Percentiles rank a stretch among this genome's conserved stretches.
Conservation (phyloP, 2,888 invertebrate species). For the Capitulum mitella region DNA sequence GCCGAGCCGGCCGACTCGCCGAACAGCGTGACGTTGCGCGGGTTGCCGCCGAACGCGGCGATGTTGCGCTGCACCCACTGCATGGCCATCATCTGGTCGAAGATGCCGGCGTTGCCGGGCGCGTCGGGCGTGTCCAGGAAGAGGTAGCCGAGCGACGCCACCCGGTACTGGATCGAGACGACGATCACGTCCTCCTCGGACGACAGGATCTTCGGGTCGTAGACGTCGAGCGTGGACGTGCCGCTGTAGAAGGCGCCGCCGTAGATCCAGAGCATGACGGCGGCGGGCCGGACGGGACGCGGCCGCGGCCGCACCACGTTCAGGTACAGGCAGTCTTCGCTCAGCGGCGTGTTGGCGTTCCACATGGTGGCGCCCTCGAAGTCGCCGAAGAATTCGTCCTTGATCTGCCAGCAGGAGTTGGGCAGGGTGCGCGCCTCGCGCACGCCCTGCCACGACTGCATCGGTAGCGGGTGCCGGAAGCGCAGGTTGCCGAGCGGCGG, state of each 20-base stretch:
- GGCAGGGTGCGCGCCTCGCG: slow-evolving; percentile 77
- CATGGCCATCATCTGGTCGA: slow-evolving; percentile 86
- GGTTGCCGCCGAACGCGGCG: slow-evolving; percentile 77
- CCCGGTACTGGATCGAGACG: slow-evolving; percentile 90
- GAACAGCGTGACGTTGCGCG: slow-evolving; percentile 79
- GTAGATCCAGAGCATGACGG: slow-evolving; percentile 93
- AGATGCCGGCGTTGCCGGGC: slow-evolving; percentile 84
- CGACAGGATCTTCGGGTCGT: slow-evolving; percentile 82
- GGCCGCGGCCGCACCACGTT: slow-evolving; percentile 76
- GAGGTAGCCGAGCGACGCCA: slow-evolving; percentile 84
- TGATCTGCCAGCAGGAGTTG: slow-evolving; percentile 82
- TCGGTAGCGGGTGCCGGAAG: slow-evolving; percentile 78
- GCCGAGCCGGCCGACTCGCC: slow-evolving; percentile 94
- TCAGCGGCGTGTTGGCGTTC: slow-evolving; percentile 87
- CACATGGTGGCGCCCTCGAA: slow-evolving; percentile 78
- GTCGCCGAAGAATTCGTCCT: slow-evolving; percentile 82
- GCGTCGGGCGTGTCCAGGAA: slow-evolving; percentile 78
- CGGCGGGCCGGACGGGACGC: slow-evolving; percentile 49
- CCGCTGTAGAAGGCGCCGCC: slow-evolving; percentile 92
- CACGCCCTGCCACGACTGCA: slow-evolving; percentile 66
- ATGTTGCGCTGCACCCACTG: slow-evolving; percentile 85
- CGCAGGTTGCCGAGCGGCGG: slow-evolving; percentile 53
- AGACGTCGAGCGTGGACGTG: slow-evolving; percentile 81
- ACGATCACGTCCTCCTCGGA: slow-evolving; percentile 82
- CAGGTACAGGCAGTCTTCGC: slow-evolving; percentile 91